Evolutionary conservation across 2,888 invertebrate genomes (phyloP), one percentile per base, ranked within the genome.

Genomic region (Acrobeloides nanus): DNA sequence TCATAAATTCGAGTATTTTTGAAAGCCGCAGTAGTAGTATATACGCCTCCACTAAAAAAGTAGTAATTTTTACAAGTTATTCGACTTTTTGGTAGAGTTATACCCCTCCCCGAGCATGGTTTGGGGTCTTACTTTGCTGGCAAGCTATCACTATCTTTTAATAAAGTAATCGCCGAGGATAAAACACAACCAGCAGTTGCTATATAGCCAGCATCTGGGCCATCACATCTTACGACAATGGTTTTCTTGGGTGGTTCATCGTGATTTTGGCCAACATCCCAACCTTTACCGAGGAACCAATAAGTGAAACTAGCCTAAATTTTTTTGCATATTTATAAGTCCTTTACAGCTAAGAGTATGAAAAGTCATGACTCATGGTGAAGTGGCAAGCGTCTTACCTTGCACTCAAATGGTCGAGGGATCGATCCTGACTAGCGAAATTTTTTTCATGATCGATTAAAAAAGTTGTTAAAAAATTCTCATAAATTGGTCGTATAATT

Each of bases 11-110:
- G 81, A 0, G 92, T 89, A 56, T 87, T 82, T 1, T 79, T 79
- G 77, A 92, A 93, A 0, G 88, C 89, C 23, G 67, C 56, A 10
- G 83, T 83, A 0, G 92, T 87, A 0, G 90, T 81, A 48, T 84
- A 79, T 1, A 92, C 89, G 10, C 92, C 92, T 27, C 88, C 88
- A 8, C 86, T 87, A 76, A 48, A 80, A 77, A 56, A 61, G 60
- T 32, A 8, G 20, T 10, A 18, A 15, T 15, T 42, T 18, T 18
- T 17, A 21, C 7, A n/a, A 35, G 18, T 40, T 42, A 10, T 35
- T 5, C 38, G n/a, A n/a, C 7, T 37, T 44, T 10, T 15, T 21
- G 27, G 7, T 50, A 6, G 27, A 21, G n/a, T 41, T 4, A 4
- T 51, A 12, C 5, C 41, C 15, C 18, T 5, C 12, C 10, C 23